Evolutionary conservation across 2,888 invertebrate genomes (phyloP), one percentile per base, ranked within the genome.

Genomic region (Synergus umbraculus): DNA sequence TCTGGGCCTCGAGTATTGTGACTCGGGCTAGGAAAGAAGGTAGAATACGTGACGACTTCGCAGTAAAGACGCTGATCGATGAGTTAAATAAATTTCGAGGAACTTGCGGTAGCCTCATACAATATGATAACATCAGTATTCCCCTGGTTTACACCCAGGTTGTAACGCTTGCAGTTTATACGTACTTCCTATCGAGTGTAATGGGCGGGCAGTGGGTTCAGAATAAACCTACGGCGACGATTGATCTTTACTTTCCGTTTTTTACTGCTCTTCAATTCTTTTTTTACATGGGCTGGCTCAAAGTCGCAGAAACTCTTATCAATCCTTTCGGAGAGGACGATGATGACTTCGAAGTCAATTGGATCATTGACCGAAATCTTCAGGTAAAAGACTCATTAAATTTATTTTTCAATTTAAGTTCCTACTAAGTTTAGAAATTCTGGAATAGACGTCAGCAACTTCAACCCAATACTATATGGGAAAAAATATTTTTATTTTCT

Each of bases 301-400:
- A 97, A 93, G 97, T 97, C 87, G 98, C 98, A 37, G 98, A 98
- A 92, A 96, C 97, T 0, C 93, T 98, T 78, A 97, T 98, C 83
- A 98, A 98, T 93, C 97, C 97, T 0, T 97, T 97, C 88, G 97
- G 97, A 0, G 97, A 97, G 90, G 97, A 97, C 87, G 97, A 97
- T 89, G 97, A 97, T 88, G 97, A 97, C 88, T 97, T 97, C 89
- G 97, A 97, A 94, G 96, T 96, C 10, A 98, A 97, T 91, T 98
- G 98, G 97, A 95, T 98, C 93, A 96, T 98, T 77, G 98, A 98
- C 92, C 94, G 98, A 87, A 97, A 97, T 93, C 93, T 97, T 81
- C 96, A 97, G 94, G 96, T 96, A 90, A 90, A 89, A 81, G 37
- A 44, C 4, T 66, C 13, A 43, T 77, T 22, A n/a, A 41, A 37